Evolutionary conservation across 2,797 vertebrate genomes (phyloP), one percentile per base, ranked within the genome.

Genomic region (Simalia tracyae): DNA sequence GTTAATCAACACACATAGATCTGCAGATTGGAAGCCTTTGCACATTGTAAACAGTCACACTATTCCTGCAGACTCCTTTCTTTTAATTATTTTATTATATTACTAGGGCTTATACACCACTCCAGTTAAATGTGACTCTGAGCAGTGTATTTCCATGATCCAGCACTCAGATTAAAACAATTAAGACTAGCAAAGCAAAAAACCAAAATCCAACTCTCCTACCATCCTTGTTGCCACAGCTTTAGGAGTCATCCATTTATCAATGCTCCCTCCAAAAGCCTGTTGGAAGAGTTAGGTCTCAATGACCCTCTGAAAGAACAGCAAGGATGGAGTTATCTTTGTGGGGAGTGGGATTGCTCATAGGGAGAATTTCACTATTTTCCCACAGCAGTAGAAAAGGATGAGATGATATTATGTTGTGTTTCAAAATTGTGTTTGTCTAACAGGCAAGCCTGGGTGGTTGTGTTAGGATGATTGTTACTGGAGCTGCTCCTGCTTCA

Each of bases 401-500:
- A 24, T 46, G 24, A 42, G 36, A 5, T 81, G 36, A 81, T 46
- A 87, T 63, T 54, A n/a, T 72, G 63, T 28, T 89, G 10, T 90
- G 50, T 19, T 87, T 90, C 50, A 57, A n/a, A 36, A 63, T 89
- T 92, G 1, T 14, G 54, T 56, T 94, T 90, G 2, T 61, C 81
- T 8, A 91, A 57, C 95, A 99, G 99, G 98, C 98, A 28, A 99
- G 98, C 89, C 98, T 99, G 0, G 99, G 99, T 0, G 99, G 99
- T 0, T 97, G 98, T 11, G 97, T 99, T 91, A 98, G 99, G 89
- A 99, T 99, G 99, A 99, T 99, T 2, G 98, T 99, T 59, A 99
- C 99, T 0, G 99, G 99, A 19, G 99, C 99, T 2, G 99, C 99
- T 86, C 99, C 99, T 0, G 98, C 99, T 0, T 99, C 99, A 11